These are phyloP conservation scores for Dendropsophus ebraccatus DNA, from an alignment of 2,113 vertebrate species.

Conservation along the genomic window DNA sequence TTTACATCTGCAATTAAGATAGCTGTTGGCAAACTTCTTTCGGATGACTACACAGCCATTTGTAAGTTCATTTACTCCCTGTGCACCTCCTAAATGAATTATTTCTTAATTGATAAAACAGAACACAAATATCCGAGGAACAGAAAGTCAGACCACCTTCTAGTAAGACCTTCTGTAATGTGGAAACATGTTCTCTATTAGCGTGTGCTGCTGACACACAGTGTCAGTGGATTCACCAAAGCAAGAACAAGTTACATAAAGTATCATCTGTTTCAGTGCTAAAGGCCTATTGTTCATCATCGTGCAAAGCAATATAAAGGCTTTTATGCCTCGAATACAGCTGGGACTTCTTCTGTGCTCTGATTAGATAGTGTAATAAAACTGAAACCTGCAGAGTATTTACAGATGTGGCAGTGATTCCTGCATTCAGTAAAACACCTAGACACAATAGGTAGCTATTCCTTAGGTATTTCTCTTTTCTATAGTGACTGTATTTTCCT, in stretches of 20 bases:
- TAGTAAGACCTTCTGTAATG: constrained; percentile 30
- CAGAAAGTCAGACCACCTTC: constrained; percentile 36
- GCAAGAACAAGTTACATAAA: constrained; percentile 22
- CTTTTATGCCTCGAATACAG: constrained; percentile 21
- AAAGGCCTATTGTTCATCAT: constrained; percentile 5
- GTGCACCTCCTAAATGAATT: constrained; percentile 10
- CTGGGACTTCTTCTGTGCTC: not conserved
- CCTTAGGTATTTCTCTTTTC: not conserved
- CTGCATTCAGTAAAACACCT: not conserved
- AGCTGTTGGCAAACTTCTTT: not conserved
- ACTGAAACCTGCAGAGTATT: not conserved
- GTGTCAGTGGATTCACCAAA: constrained; percentile 26
- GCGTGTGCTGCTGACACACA: constrained; percentile 1
- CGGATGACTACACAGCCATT: not conserved
- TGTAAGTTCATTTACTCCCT: not conserved
- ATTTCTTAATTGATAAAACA: constrained; percentile 32
- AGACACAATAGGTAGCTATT: not conserved
- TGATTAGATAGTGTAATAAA: not conserved
- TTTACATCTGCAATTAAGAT: not conserved
- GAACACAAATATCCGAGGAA: constrained; percentile 22
- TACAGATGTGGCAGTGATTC: not conserved
- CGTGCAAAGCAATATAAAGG: constrained; percentile 20
- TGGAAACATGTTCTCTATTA: constrained; percentile 36
- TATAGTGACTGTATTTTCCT: not conserved
- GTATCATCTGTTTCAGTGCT: constrained; percentile 4